Percentiles rank a stretch among this genome's conserved stretches.
Evolutionary conservation across 2,888 invertebrate species (phyloP).

Genomic region (Lycaena phlaeas): DNA sequence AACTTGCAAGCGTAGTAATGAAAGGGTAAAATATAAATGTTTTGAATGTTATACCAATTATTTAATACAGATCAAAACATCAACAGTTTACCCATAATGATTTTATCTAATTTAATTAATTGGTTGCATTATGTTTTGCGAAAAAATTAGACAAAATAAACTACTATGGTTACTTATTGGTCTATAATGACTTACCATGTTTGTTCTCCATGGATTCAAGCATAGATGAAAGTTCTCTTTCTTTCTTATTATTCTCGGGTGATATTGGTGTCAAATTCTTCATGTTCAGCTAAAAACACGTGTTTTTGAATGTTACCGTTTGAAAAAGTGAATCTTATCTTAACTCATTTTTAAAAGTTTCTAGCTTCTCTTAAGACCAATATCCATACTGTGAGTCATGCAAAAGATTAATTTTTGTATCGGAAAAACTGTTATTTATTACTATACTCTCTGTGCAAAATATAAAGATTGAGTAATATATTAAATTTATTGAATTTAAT

Average conservation of each 20-base stretch:
- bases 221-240: constrained; percentile 81
- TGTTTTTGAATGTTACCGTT: too few species aligned
- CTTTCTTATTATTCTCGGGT: constrained; percentile 74
- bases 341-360: too few species aligned
- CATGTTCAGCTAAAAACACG: constrained; percentile 72
- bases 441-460: too few species aligned
- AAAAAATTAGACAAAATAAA: not conserved
- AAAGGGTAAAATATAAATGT: constrained; percentile 72
- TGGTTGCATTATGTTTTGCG: constrained; percentile 6
- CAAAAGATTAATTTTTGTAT: too few species aligned
- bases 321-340: too few species aligned
- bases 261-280: constrained; percentile 73
- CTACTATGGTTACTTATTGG: not conserved
- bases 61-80: constrained; percentile 49
- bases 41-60: constrained; percentile 38
- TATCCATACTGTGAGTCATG: too few species aligned
- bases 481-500: too few species aligned
- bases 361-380: too few species aligned
- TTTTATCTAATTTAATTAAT: constrained; percentile 25
- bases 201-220: constrained; percentile 86
- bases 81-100: constrained; percentile 73
- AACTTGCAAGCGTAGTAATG: constrained; percentile 66
- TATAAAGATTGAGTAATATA: too few species aligned
- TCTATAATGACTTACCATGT: constrained; percentile 77
- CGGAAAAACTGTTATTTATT: too few species aligned